Base-by-base conservation (phyloP, 2,113 vertebrate species). In the Oryzias curvinotus region DNA sequence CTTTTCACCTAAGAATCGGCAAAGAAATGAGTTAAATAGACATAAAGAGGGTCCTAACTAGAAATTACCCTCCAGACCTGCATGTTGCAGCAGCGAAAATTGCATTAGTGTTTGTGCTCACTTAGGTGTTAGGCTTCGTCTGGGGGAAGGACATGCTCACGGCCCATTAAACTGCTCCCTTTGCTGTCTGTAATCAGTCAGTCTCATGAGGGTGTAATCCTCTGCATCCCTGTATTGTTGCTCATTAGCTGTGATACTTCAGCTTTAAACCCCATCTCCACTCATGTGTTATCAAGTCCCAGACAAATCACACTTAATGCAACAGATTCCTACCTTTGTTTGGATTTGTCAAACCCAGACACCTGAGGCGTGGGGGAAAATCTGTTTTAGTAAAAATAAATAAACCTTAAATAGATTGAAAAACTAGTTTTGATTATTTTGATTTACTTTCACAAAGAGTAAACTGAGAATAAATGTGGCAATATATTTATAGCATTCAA, bases 181-280 rank as follows among this genome's bases (percentile, higher is more conserved):
- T 80, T 16, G 25, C 71, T 78, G 74, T 81, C 80, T 81, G 43
- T 79, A 74, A 75, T 81, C 77, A 80, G 64, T 71, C 73, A 50
- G 69, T 79, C 81, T 84, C 81, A 68, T 71, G 80, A 84, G 79
- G 67, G 81, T 57, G 59, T 78, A 84, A 83, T 83, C 77, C 75
- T 58, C 77, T 68, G 59, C 57, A 43, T 72, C 73, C 61, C 68
- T 57, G 47, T 73, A 71, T 71, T 80, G 65, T 65, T 79, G 75
- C 75, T 77, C 75, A 77, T 78, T 82, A 75, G 70, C 65, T 48
- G 71, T 73, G 58, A 76, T 71, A 74, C 62, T 75, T 42, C 65
- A 49, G 68, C 72, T 72, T 23, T 55, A 74, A 47, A 68, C 46
- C 14, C 41, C 48, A 63, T 43, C 18, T 60, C 28, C 58, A 55